A percentile compares a stretch with the other conserved stretches of the same genome.
Conservation (phyloP, 2,113 vertebrate species). For the Astur gentilis region DNA sequence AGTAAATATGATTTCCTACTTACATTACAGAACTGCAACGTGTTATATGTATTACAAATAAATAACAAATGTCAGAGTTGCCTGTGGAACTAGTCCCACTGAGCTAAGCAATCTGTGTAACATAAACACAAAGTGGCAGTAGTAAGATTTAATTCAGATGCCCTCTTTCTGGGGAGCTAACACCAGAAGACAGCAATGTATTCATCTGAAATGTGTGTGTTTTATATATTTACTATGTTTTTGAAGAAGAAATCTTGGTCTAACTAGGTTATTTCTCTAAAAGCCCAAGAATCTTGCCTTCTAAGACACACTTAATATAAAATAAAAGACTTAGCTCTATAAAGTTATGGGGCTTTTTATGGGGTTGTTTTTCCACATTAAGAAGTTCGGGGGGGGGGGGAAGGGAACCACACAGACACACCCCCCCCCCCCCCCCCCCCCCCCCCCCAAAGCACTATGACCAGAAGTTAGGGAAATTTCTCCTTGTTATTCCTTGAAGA, state of each 20-base stretch:
- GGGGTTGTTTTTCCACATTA: background rate
- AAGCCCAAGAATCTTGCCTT: background rate
- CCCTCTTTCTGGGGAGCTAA: background rate
- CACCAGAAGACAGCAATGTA: background rate
- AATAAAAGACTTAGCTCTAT: background rate
- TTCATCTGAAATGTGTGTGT: background rate
- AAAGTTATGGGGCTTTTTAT: background rate
- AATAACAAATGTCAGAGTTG: background rate
- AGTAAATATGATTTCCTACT: background rate
- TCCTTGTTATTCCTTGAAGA: background rate
- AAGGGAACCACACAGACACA: too few species aligned
- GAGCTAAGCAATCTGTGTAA: background rate
- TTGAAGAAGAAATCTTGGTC: background rate
- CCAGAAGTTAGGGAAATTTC: background rate
- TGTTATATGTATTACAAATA: background rate
- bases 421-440: too few species aligned
- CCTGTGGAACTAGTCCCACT: background rate
- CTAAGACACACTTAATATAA: background rate
- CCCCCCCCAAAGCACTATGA: background rate
- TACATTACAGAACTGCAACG: background rate
- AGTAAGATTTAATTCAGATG: background rate
- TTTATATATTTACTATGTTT: background rate
- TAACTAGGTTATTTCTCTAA: background rate
- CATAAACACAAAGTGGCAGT: background rate
- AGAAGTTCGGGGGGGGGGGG: accelerated